Evolutionary conservation across 2,113 vertebrate species (phyloP), one percentile per base, ranked within the genome.

Genomic region (Hypocryptadius cinnamomeus): DNA sequence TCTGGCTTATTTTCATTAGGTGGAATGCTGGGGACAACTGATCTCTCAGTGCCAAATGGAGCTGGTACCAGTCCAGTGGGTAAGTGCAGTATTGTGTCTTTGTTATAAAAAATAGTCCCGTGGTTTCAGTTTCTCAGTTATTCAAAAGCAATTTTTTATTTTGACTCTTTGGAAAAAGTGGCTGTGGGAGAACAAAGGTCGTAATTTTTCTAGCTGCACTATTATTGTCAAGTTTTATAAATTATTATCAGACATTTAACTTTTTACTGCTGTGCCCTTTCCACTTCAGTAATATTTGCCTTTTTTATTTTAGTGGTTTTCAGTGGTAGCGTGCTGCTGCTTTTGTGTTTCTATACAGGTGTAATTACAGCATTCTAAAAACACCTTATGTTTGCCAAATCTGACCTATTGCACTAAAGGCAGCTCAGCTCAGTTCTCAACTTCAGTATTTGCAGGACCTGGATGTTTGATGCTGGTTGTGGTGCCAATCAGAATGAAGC

Each of bases 21-120:
- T 98, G 98, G 97, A 94, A 98, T 98, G 98, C 94, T 99, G 97
- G 98, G 97, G 96, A 97, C 98, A 59, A 87, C 98, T 94, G 98
- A 99, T 95, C 98, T 99, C 95, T 95, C 98, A 94, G 98, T 99
- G 98, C 98, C 98, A 98, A 99, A 98, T 96, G 98, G 98, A 98
- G 97, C 97, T 96, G 98, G 98, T 97, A 98, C 97, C 94, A 98
- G 98, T 97, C 99, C 98, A 95, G 98, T 97, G 93, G 98, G 98
- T 98, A 96, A 98, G 98, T 98, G 71, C 16, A 10, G 13, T 51
- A 20, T 69, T 24, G 2, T 42, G 18, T 48, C 74, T 94, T 60
- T 54, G 30, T 45, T 85, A 33, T 24, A 33, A 59, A 69, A 66
- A 76, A 37, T 2, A 51, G 8, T 63, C 5, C 15, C 13, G 12